These are phyloP conservation scores for Zhuqinia jingwanae DNA, from an alignment of 2,888 invertebrate genomes.

Conservation along the genomic window DNA sequence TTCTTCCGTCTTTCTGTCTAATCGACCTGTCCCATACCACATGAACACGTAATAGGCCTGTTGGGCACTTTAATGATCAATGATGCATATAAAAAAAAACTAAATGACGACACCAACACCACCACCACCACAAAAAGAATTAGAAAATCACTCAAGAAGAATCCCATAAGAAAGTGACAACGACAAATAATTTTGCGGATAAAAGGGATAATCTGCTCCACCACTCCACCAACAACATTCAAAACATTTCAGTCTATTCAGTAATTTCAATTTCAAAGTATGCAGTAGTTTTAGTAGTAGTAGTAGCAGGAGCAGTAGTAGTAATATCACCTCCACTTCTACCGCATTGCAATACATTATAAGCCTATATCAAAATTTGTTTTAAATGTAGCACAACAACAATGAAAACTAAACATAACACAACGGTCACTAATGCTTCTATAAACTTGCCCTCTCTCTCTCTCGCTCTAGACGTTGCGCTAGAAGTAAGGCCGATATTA, in stretches of 20 bases:
- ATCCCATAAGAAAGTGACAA: conserved; percentile 51
- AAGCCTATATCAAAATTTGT: neutral
- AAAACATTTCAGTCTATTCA: conserved; percentile 29
- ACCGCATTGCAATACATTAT: conserved; percentile 8
- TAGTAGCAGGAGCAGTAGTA: conserved; percentile 6
- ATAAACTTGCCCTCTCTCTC: neutral
- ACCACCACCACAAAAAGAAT: neutral
- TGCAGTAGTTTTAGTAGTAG: neutral
- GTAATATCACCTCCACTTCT: neutral
- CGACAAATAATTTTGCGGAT: conserved; percentile 52
- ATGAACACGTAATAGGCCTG: neutral
- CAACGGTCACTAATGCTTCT: neutral
- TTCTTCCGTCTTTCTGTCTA: conserved; percentile 52
- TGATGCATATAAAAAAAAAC: neutral
- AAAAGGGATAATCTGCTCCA: conserved; percentile 20
- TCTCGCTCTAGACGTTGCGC: neutral
- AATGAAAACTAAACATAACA: conserved; percentile 4
- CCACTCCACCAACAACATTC: neutral
- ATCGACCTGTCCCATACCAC: conserved; percentile 6
- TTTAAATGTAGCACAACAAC: conserved; percentile 23
- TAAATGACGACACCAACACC: neutral
- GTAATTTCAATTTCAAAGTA: conserved; percentile 8
- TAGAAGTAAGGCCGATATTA: neutral
- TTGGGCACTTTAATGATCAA: neutral
- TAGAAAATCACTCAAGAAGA: conserved; percentile 23